Evolutionary conservation across 1,140 invertebrate genomes (phyloP), one percentile per base, ranked within the genome.

Genomic region (Papilio glaucus): DNA sequence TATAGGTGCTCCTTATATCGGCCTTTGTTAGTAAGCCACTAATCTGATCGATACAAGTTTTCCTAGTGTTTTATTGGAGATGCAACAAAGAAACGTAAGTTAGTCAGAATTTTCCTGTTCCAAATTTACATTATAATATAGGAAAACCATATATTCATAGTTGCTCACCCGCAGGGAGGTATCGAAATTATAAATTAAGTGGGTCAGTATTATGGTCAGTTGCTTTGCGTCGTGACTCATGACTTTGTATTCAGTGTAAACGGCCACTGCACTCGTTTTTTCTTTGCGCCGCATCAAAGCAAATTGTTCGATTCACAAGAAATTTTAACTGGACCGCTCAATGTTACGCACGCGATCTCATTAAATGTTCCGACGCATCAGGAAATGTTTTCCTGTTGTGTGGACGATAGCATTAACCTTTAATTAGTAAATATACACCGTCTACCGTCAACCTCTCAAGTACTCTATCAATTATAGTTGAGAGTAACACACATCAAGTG

Each of bases 301-400:
- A 41, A 65, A 65, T 65, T 65, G 37, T 65, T 65, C 62, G 15
- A 65, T 65, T 65, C 49, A 39, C 18, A 65, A 65, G 62, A 65
- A 65, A 39, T 65, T 63, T 65, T 65, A 65, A 65, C 37, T 21
- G 62, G 62, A 33, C 5, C 33, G n/a, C 29, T 29, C 13, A 1
- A 61, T 29, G 10, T 15, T 26, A 62, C 26, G 26, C 60, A 62
- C 60, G 60, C 60, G 60, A 62, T 62, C 26, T 62, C 60, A 24
- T 57, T 57, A 57, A 24, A 3, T 33, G 29, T 33, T 33, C 29
- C 49, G 24, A 57, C 49, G 5, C 49, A 26, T 9, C 21, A 26
- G 1, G 45, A 15, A 42, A 57, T 57, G 9, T 57, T 57, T 57
- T 57, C 49, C 21, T 57, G n/a, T 18, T 45, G 6, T 33, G 6